Evolutionary conservation across 2,797 vertebrate species (phyloP), one percentile per base, ranked within the genome.

Genomic region (Sebastes trivittatus): DNA sequence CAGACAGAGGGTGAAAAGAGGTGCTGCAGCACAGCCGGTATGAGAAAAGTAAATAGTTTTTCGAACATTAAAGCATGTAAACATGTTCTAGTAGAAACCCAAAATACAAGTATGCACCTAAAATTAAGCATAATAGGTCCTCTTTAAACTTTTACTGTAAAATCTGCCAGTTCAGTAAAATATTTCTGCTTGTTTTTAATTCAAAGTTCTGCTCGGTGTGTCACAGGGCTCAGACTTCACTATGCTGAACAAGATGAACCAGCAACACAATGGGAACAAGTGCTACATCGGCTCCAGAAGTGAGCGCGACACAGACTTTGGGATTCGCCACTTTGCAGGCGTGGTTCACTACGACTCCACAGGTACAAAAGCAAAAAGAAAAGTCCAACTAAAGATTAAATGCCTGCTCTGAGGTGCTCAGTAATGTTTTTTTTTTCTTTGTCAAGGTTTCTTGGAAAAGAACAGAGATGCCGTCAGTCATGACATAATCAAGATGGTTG

Each of bases 371-470:
- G 59, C n/a, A 16, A 38, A 46, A 25, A 16, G 2, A 55, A n/a
- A 59, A 22, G 25, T 60, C 25, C 11, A 30, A 5, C 11, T 23
- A 10, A 22, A 72, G 22, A 9, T 4, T 20, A 6, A 46, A 29
- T 30, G 1, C 7, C 16, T 16, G 38, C 18, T 46, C 11, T 20
- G 4, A 62, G 34, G 14, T 16, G 2, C 7, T 61, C 2, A 25
- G 10, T 72, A 0, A 36, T 69, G 11, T 1, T 32, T 0, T 61
- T 13, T 54, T 63, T 36, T 70, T 22, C n/a, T 16, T 2, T 5
- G 0, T 69, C 1, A 36, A 99, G 98, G 97, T 32, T 98, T 99
- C 90, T 92, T 99, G 89, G 98, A 99, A 90, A 99, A 99, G 92
- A 99, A 99, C 88, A 96, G 97, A 85, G 97, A 99, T 16, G 90